phyloP scores from a whole-genome alignment of 2,113 vertebrate species.

The Azemiops feae region DNA sequence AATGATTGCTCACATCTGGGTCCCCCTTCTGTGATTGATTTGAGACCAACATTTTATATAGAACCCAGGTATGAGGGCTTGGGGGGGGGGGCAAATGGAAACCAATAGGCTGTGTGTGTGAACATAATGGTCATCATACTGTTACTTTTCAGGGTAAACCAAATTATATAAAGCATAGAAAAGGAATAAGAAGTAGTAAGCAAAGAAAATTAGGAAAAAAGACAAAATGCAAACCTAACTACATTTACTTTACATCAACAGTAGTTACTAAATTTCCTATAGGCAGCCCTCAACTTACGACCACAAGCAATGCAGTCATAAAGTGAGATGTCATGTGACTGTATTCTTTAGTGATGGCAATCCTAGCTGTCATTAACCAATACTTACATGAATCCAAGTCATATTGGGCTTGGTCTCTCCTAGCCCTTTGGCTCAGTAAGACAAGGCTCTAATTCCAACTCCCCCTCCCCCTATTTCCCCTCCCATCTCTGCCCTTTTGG shows the following conservation, averaged over 20 bases:
- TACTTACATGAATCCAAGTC: background rate
- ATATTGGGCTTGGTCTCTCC: background rate
- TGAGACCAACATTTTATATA: background rate
- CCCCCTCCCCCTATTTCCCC: background rate
- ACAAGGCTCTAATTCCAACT: background rate
- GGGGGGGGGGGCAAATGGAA: too few species aligned
- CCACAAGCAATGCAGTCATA: background rate
- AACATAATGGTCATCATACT: background rate
- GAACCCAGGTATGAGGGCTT: background rate
- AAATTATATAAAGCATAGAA: background rate
- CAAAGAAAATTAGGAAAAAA: background rate
- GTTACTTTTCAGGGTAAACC: background rate
- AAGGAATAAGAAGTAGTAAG: background rate
- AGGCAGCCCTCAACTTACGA: background rate
- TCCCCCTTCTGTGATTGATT: background rate
- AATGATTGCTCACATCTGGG: background rate
- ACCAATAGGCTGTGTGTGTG: too few species aligned
- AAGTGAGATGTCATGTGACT: background rate
- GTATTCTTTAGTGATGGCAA: background rate
- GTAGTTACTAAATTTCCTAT: background rate
- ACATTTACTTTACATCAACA: background rate
- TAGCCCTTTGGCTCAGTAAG: background rate
- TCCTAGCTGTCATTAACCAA: background rate
- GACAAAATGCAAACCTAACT: background rate
- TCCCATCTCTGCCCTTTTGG: background rate